These are phyloP conservation scores for Ericerus pela DNA, from an alignment of 1,140 invertebrate genomes.

Conservation along the genomic window DNA sequence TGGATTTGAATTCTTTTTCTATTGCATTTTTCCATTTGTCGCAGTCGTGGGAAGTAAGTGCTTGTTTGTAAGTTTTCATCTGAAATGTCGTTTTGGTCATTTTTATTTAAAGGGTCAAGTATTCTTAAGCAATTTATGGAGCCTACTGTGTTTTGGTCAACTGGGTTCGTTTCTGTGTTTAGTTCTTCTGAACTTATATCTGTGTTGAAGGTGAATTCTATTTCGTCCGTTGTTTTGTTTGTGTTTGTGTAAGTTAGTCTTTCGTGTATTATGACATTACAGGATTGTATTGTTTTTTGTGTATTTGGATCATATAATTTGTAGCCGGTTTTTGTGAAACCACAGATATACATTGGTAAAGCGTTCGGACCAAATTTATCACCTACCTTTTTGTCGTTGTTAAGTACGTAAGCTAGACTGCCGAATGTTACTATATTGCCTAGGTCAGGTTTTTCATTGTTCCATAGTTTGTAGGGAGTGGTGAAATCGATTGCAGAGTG, in stretches of 20 bases:
- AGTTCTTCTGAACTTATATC: too few relatives aligned
- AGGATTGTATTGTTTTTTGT: not conserved
- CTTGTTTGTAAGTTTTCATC: not conserved
- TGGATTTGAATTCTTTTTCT: not conserved
- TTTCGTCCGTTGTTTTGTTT: not conserved
- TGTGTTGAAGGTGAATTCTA: too few relatives aligned
- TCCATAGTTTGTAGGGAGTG: not conserved
- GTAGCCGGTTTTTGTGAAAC: conserved; percentile 1
- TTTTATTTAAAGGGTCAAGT: too few relatives aligned
- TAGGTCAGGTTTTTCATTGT: not conserved
- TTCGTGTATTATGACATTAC: not conserved
- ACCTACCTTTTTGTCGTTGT: not conserved
- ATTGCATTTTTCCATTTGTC: not conserved
- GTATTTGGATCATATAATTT: not conserved
- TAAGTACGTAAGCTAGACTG: not conserved
- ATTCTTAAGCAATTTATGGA: too few relatives aligned
- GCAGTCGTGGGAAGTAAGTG: not conserved
- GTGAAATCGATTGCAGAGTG: not conserved
- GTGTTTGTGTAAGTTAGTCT: not conserved
- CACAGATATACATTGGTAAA: not conserved
- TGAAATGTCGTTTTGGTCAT: too few relatives aligned
- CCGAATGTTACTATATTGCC: not conserved
- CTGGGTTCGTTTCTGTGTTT: too few relatives aligned
- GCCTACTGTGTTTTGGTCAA: too few relatives aligned
- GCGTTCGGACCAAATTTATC: not conserved